Evolutionary conservation across 64 coral and sea anemone species (phyloP), one percentile per base, ranked within the genome.

Genomic region (Porites lutea): DNA sequence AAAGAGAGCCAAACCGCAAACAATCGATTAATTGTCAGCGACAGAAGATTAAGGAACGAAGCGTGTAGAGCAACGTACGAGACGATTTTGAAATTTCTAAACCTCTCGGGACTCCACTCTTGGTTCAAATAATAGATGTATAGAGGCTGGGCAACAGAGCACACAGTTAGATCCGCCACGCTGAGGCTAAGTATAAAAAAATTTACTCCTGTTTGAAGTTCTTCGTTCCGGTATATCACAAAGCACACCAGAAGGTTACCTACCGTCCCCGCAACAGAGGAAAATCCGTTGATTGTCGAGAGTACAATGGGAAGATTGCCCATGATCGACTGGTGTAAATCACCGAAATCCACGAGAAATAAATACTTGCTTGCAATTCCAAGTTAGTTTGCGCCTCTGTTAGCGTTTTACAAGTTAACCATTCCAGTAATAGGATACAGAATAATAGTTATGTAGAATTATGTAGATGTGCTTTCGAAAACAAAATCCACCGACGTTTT

Each of bases 161-260:
- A 99, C 4, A 99, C 97, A 1, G 88, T 73, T 2, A 99, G 75
- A 72, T 99, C 97, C 48, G 97, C 94, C 6, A 96, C 80, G 8
- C 94, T 92, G n/a, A 99, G 91, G 54, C 88, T 99, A 6, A 77
- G 88, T 52, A 99, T 99, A 52, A 99, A 99, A 20, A 90, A 81
- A 48, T 99, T 99, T 4, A 92, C 88, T 64, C 90, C 74, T 8
- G 88, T 96, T 44, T 87, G 97, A 13, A 96, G 88, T 54, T 99
- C 92, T 58, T 87, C 81, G 72, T 94, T 90, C 3, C 77, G 52
- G 23, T 88, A 23, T 46, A 96, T 88, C 1, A 91, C 92, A 43
- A 89, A 79, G 74, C 97, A 99, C n/a, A 99, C 97, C 45, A 94
- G 64, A 16, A 96, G 22, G 88, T 99, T 99, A 5, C 97, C 97